Evolutionary conservation across 2,888 invertebrate genomes (phyloP), one percentile per base, ranked within the genome.

Genomic region (Pyrrhosoma nymphula): DNA sequence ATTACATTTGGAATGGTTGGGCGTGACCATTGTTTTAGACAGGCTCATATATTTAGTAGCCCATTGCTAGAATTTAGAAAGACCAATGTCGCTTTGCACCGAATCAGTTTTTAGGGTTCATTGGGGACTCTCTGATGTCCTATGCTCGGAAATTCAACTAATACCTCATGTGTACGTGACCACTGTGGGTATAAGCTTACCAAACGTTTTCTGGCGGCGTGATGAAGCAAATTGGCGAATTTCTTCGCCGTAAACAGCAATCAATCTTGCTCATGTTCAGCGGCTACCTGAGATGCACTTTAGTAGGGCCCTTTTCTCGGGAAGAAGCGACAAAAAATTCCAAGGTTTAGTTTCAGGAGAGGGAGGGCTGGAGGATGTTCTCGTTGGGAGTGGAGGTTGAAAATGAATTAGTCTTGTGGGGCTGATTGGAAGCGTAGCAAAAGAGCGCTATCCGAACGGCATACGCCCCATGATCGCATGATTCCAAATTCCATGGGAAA

Each of bases 361-460:
- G 0, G 30, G 82, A 82, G 35, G 12, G 35, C 30, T 23, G 6
- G 82, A 16, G 60, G 60, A 60, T 16, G 20, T 60, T 60, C 20
- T 60, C 60, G 20, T 20, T 35, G 35, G 26, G 82, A 18, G 35
- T n/a, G 26, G 35, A 26, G 16, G 82, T 35, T 82, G 35, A 35
- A 35, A 35, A 82, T 82, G 82, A 82, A 82, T 82, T 82, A 82
- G 82, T 82, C 82, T 35, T n/a, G 82, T 82, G 82, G 35, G 60
- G 82, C 16, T 82, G 82, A 82, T 82, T 30, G 82, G 82, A 82
- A 82, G 82, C 35, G 35, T 4, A 35, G 30, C 82, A 30, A 82
- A 82, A 16, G 82, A 82, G 82, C 16, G n/a, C 82, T 14, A 16
- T 2, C 14, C 30, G 35, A 35, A 26, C 30, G 35, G 16, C 82